These are phyloP conservation scores for Dysmachus trigonus DNA, from an alignment of 2,888 invertebrate species.

Conservation along the genomic window DNA sequence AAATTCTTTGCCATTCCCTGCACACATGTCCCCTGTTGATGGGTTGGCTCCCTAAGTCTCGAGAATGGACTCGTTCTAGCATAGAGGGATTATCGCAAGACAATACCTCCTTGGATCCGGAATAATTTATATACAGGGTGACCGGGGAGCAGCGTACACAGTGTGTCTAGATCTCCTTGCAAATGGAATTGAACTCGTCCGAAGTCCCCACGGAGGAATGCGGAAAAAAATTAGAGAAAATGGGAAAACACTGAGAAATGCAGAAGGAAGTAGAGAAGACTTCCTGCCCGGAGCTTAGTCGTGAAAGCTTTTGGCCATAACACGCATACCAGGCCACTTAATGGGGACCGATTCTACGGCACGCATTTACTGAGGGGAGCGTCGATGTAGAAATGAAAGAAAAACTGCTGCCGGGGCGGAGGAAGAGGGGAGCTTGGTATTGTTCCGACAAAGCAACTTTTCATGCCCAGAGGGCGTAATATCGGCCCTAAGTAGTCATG, in stretches of 20 bases:
- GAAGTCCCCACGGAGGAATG: neutral
- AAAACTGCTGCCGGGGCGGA: too few relatives aligned
- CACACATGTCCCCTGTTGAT: neutral
- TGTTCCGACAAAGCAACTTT: neutral
- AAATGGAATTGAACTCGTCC: neutral
- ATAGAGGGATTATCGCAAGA: slow-evolving; percentile 7
- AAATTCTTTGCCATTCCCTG: neutral
- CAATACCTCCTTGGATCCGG: neutral
- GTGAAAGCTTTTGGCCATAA: slow-evolving; percentile 23
- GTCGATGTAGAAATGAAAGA: neutral
- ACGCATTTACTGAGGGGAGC: neutral
- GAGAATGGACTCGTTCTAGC: neutral
- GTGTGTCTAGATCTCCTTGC: neutral
- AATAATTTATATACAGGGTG: slow-evolving; percentile 1
- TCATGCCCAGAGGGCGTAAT: slow-evolving; percentile 32
- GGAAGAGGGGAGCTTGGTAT: neutral
- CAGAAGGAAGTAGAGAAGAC: neutral
- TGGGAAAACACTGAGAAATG: neutral
- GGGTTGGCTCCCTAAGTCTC: neutral
- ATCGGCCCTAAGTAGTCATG: slow-evolving; percentile 34
- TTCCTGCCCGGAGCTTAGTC: neutral
- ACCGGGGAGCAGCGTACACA: neutral
- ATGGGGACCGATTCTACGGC: neutral
- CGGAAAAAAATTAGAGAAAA: neutral
- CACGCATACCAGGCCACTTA: slow-evolving; percentile 16